Conservation (phyloP, 2,113 vertebrate genomes). For the Alligator mississippiensis region DNA sequence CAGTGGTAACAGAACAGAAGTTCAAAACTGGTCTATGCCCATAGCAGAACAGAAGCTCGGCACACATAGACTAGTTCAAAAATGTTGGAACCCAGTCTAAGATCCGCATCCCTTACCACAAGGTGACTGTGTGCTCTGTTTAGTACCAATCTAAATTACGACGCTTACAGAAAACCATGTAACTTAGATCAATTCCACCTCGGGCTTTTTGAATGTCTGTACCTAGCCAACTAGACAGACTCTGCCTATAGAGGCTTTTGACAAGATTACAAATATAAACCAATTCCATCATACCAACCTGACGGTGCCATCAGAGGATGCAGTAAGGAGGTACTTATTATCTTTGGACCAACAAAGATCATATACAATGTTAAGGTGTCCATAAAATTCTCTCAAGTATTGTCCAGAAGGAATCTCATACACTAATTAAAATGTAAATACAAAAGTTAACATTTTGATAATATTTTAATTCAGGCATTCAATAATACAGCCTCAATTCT, state of each 20-base stretch:
- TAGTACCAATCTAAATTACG: too few relatives aligned
- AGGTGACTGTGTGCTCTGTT: too few relatives aligned
- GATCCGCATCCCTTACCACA: too few relatives aligned
- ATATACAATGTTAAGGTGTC: constrained; percentile 96
- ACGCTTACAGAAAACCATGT: too few relatives aligned
- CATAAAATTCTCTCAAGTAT: constrained; percentile 88
- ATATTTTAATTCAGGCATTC: not conserved
- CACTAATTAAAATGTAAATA: constrained; percentile 79
- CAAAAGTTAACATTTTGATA: not conserved
- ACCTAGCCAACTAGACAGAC: too few relatives aligned
- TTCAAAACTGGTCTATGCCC: too few relatives aligned
- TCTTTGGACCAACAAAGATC: constrained; percentile 96
- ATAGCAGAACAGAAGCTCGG: too few relatives aligned
- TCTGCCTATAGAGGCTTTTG: not conserved
- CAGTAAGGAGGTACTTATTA: constrained; percentile 87
- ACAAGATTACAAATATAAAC: not conserved
- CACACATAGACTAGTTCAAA: too few relatives aligned
- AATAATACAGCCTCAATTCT: not conserved
- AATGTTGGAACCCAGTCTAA: too few relatives aligned
- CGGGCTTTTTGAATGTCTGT: too few relatives aligned
- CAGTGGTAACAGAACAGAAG: too few relatives aligned
- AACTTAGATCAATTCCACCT: too few relatives aligned
- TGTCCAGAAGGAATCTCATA: constrained; percentile 96
- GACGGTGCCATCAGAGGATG: constrained; percentile 95
- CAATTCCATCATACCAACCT: constrained; percentile 80